Conservation (phyloP, 2,797 vertebrate species). For the Pseudochirops corinnae region DNA sequence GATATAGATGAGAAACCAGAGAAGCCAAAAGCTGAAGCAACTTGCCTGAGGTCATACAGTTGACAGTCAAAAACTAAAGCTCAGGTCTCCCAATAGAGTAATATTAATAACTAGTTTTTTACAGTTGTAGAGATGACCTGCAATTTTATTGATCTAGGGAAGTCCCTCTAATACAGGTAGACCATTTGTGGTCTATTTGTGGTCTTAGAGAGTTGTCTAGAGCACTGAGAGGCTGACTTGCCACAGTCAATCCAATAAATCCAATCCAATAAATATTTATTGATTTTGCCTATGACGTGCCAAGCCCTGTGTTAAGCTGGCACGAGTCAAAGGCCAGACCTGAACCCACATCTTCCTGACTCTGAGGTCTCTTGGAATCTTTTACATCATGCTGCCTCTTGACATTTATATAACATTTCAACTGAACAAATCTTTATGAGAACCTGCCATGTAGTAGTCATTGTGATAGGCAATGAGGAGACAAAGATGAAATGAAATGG, state of each 20-base stretch:
- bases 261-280: neutral
- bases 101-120: neutral
- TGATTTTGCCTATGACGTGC: neutral
- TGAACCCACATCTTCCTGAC: neutral
- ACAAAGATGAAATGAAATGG: neutral
- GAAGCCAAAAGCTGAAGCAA: neutral
- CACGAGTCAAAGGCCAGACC: neutral
- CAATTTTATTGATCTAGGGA: neutral
- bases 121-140: neutral
- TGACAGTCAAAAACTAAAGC: neutral
- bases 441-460: neutral
- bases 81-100: neutral
- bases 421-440: neutral
- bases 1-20: neutral
- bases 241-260: neutral
- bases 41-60: neutral
- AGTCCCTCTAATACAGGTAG: neutral
- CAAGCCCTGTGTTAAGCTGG: neutral
- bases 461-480: rapidly evolving
- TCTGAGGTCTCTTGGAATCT: neutral
- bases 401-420: neutral
- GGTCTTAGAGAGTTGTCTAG: neutral
- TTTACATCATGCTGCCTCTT: neutral
- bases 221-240: neutral
- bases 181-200: neutral